Evolutionary conservation across 2,888 invertebrate genomes (phyloP), one percentile per base, ranked within the genome.

Genomic region (Clunio marinus): DNA sequence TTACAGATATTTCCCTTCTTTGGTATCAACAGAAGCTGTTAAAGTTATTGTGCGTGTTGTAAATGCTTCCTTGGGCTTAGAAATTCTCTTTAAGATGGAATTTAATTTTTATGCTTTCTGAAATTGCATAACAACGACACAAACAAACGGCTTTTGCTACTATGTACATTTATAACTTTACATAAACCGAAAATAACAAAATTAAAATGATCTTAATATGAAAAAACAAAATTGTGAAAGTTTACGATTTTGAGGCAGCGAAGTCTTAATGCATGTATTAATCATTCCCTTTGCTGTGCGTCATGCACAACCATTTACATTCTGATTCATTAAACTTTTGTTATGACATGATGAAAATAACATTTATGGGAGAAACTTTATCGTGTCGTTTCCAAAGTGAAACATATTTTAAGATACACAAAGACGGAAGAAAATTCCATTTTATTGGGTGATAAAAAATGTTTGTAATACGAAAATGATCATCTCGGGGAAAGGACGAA

Each of bases 241-340:
- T 22, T 51, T 51, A 51, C 41, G 41, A 41, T 10, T n/a, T 17
- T 57, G 27, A 57, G 25, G 5, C 7, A 45, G 25, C 27, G 57
- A 15, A n/a, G 25, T 8, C 2, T 8, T 17, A 17, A 27, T n/a
- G 57, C n/a, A 7, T 66, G 55, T 55, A 55, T 66, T 66, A 65
- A 65, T 66, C 66, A 22, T 35, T 22, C 55, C 55, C 66, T 55
- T 22, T 59, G 28, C 10, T 25, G 51, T 27, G 55, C 51, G 41
- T 63, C 25, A 55, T 66, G 51, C 32, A 66, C 46, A 51, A 3
- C n/a, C 17, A 20, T 17, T 55, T 4, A 27, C 45, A 65, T 65
- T 66, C 55, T 66, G 66, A 55, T 66, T 66, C 66, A 66, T 66
- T 66, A 66, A 66, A 66, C 66, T 66, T 60, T 66, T 63, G 63